Percentiles rank a stretch among this genome's conserved stretches.
Evolutionary conservation across 2,888 invertebrate genomes (phyloP).

Genomic region (Hybos culiciformis): DNA sequence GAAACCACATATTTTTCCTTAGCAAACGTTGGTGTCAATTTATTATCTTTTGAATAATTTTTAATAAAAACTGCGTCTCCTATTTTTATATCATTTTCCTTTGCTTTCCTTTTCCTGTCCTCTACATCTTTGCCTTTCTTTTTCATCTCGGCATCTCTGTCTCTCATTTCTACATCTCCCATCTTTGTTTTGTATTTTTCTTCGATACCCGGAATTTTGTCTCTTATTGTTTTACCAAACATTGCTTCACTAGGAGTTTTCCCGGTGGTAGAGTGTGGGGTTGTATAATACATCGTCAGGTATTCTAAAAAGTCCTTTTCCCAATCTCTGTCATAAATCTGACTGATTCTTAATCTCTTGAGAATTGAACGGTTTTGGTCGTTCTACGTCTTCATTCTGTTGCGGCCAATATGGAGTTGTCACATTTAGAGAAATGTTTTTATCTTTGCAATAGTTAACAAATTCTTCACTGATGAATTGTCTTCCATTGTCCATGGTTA

Average conservation of each 20-base stretch:
- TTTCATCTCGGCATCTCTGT: too few species aligned
- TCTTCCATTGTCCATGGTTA: too few species aligned
- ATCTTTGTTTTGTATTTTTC: neutral
- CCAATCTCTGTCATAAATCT: constrained; percentile 12
- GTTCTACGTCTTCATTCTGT: constrained; percentile 19
- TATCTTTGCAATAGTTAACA: too few species aligned
- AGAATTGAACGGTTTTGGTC: constrained; percentile 17
- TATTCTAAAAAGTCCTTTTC: constrained; percentile 13
- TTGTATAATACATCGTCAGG: constrained; percentile 3
- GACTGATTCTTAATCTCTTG: constrained; percentile 15
- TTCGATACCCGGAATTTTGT: constrained; percentile 13
- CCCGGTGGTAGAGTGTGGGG: constrained; percentile 19
- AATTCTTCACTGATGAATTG: too few species aligned
- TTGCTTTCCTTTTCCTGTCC: too few species aligned
- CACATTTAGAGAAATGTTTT: constrained; percentile 10
- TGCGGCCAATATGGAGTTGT: constrained; percentile 15
- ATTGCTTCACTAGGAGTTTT: constrained; percentile 16
- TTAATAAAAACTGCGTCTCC: too few species aligned
- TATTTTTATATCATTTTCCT: neutral
- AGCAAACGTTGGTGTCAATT: too few species aligned
- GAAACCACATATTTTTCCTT: too few species aligned
- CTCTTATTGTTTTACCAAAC: constrained; percentile 13
- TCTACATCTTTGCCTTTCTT: too few species aligned
- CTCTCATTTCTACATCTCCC: too few species aligned
- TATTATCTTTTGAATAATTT: too few species aligned